phyloP scores from a whole-genome alignment of 2,888 invertebrate species.

The Drosophila tanythrix region DNA sequence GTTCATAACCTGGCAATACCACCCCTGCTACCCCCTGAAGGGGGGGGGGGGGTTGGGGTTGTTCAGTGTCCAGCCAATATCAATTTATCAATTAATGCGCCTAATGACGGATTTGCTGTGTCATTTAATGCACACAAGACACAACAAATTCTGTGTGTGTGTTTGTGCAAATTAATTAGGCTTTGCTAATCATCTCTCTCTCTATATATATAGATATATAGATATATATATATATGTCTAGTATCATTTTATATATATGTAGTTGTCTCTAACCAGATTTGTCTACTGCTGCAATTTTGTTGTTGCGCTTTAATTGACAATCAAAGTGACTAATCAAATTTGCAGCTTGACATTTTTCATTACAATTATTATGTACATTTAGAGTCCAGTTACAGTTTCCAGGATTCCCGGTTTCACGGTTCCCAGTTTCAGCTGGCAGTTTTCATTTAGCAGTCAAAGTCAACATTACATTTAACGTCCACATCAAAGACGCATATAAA shows the following conservation, averaged over 20 bases:
- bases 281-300: conserved; percentile 56
- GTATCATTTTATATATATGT: conserved; percentile 7
- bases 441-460: conserved; percentile 21
- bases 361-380: conserved; percentile 75
- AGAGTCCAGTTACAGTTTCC: conserved; percentile 47
- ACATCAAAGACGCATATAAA: conserved; percentile 69
- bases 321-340: conserved; percentile 77
- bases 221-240: conserved; percentile 26
- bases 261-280: conserved; percentile 43
- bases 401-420: neutral
- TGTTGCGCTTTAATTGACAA: conserved; percentile 76
- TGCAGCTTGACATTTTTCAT: conserved; percentile 78
- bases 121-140: conserved; percentile 69
- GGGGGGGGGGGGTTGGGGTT: neutral
- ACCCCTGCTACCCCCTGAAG: conserved; percentile 1
- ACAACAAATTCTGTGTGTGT: conserved; percentile 24
- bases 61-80: conserved; percentile 63
- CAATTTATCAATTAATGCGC: conserved; percentile 76
- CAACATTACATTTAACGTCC: conserved; percentile 66
- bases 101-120: conserved; percentile 77
- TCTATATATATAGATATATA: conserved; percentile 29
- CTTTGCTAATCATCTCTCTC: conserved; percentile 63
- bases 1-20: conserved; percentile 34
- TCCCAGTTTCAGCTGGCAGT: neutral
- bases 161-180: conserved; percentile 68